Evolutionary conservation across 1,140 invertebrate genomes (phyloP).

Genomic region (Diuraphis noxia): DNA sequence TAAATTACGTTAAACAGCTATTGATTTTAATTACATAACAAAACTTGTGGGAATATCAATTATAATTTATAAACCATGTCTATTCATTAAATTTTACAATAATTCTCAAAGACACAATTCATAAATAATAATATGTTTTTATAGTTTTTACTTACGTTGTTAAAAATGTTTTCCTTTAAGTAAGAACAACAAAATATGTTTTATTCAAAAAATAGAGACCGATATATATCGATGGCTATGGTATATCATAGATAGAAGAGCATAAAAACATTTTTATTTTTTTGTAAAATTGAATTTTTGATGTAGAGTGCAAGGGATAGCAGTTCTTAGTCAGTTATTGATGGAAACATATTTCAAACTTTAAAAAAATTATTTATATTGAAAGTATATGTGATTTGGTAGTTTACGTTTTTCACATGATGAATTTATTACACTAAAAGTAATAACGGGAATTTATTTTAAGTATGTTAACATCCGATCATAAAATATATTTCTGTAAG

Average conservation of each 20-base stretch:
- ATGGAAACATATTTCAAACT: neutral
- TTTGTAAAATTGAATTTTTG: neutral
- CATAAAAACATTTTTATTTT: neutral
- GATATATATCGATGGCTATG: neutral
- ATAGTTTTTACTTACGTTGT: neutral
- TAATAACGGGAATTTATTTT: neutral
- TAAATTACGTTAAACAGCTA: neutral
- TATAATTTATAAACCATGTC: neutral
- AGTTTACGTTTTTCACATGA: neutral
- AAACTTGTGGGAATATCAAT: neutral
- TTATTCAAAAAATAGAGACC: neutral
- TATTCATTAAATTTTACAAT: neutral
- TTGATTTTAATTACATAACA: neutral
- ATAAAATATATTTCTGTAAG: neutral
- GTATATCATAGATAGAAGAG: neutral
- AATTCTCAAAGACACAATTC: neutral
- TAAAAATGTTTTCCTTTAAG: neutral
- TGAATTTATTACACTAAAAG: neutral
- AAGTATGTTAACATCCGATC: neutral
- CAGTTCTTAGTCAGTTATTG: neutral
- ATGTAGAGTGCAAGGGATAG: neutral
- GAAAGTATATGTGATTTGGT: neutral
- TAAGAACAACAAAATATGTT: neutral
- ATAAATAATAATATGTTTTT: neutral
- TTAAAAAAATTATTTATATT: neutral